Conservation (phyloP, 2,797 vertebrate species). For the Botia almorhae region DNA sequence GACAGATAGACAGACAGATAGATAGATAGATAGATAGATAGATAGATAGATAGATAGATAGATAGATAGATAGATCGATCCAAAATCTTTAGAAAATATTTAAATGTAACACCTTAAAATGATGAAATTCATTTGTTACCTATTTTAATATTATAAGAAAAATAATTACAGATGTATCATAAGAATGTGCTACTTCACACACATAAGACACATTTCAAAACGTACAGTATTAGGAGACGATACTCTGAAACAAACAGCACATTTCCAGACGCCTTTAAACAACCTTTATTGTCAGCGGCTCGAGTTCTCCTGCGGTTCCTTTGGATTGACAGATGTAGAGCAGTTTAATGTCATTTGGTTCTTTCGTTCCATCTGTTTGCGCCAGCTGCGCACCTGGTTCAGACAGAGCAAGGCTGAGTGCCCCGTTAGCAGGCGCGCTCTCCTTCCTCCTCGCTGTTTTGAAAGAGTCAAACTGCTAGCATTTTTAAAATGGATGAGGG, state of each 20-base stretch:
- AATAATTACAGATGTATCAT: neutral
- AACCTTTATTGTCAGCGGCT: conserved; percentile 21
- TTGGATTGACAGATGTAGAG: conserved; percentile 45
- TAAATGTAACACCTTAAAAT: no score
- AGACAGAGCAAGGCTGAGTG: conserved; percentile 1
- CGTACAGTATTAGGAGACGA: neutral
- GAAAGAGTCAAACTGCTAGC: conserved; percentile 56
- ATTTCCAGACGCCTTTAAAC: no score
- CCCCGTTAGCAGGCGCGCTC: conserved; percentile 47
- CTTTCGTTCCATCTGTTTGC: neutral
- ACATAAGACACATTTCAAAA: neutral
- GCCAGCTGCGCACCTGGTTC: conserved; percentile 32
- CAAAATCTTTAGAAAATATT: no score
- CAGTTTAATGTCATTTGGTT: conserved; percentile 34
- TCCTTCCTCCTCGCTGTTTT: conserved; percentile 73
- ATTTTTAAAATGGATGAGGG: conserved; percentile 51
- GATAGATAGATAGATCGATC: no score
- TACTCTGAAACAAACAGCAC: neutral
- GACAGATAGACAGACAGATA: neutral
- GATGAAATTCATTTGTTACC: no score
- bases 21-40: neutral
- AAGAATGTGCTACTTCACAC: neutral
- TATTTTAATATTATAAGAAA: no score
- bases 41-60: no score
- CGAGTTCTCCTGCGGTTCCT: conserved; percentile 12